Conservation (phyloP, 1,140 invertebrate genomes). For the Centruroides sculpturatus region DNA sequence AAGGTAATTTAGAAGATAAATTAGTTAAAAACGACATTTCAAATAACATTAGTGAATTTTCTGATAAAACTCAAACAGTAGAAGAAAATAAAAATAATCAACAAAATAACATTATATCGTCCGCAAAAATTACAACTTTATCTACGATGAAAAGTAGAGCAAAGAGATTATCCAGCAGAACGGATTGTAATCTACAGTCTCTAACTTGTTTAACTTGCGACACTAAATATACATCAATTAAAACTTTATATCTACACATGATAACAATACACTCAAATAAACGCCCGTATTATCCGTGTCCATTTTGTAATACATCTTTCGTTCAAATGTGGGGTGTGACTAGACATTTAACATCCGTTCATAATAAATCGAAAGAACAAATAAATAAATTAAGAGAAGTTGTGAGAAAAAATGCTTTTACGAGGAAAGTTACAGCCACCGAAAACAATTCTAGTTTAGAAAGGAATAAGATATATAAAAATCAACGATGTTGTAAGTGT, state of each 20-base stretch:
- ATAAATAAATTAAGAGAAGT: conserved; percentile 23
- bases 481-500: conserved; percentile 16
- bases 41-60: no score
- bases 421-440: conserved; percentile 9
- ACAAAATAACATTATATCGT: no score
- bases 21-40: no score
- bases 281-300: conserved; percentile 26
- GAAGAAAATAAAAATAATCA: no score
- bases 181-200: no score
- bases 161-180: no score
- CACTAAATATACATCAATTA: conserved; percentile 20
- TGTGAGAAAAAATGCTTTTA: conserved; percentile 18
- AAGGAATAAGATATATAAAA: not conserved
- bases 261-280: conserved; percentile 23
- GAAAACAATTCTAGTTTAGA: not conserved
- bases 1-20: no score
- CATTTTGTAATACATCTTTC: conserved; percentile 26
- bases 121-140: no score
- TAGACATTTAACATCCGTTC: conserved; percentile 25
- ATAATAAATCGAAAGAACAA: conserved; percentile 26
- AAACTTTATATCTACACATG: conserved; percentile 27
- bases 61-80: no score
- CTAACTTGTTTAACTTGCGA: conserved; percentile 21
- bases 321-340: conserved; percentile 26
- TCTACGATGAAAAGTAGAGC: no score